A percentile compares a stretch with the other conserved stretches of the same genome.
Evolutionary conservation across 1,140 invertebrate genomes (phyloP).

Genomic region (Sarcophaga peregrina): DNA sequence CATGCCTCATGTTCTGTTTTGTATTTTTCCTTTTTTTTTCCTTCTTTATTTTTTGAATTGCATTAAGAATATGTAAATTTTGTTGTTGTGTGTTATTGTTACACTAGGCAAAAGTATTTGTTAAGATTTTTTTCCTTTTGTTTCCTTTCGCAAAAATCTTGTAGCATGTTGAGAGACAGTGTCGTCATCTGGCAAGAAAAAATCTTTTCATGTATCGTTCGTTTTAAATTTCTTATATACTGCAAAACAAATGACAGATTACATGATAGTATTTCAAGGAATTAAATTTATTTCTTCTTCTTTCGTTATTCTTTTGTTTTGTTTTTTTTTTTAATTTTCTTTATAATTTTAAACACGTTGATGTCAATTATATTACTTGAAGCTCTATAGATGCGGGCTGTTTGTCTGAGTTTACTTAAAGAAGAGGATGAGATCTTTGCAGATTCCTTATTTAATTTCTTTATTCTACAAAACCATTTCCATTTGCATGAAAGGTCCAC

Average conservation of each 20-base stretch:
- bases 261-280: slow-evolving; percentile 28
- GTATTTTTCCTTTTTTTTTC: neutral
- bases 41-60: neutral
- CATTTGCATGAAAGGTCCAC: too few species aligned
- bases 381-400: neutral
- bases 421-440: too few species aligned
- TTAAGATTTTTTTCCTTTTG: neutral
- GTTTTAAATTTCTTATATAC: neutral
- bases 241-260: slow-evolving; percentile 20
- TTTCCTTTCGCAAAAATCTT: neutral
- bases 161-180: neutral
- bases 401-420: neutral
- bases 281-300: neutral
- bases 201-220: too few species aligned
- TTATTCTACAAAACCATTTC: too few species aligned
- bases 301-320: neutral
- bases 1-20: neutral
- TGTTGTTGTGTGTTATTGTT: too few species aligned
- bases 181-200: neutral
- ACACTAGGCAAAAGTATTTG: neutral
- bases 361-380: too few species aligned
- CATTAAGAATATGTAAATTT: too few species aligned
- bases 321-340: too few species aligned
- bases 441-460: too few species aligned
- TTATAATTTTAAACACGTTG: too few species aligned